phyloP scores from a whole-genome alignment of 1,140 invertebrate genomes.

The Leptinotarsa defecta region DNA sequence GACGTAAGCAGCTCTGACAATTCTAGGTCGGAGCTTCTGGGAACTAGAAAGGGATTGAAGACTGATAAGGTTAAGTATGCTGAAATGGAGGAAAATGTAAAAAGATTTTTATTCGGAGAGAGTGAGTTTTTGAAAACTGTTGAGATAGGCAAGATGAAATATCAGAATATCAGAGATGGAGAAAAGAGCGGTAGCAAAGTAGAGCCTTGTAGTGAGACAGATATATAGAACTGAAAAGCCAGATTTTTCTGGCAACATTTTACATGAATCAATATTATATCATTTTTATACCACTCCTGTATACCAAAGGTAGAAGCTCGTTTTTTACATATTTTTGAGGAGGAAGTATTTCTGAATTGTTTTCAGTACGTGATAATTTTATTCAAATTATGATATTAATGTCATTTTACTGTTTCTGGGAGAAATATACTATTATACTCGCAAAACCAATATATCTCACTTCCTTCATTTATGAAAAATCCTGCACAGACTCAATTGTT shows the following conservation, averaged over 20 bases:
- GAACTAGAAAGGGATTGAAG: conserved; percentile 32
- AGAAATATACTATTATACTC: too few species aligned
- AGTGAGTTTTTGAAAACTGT: conserved; percentile 52
- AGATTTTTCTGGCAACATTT: neutral
- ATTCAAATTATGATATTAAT: too few species aligned
- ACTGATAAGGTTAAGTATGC: conserved; percentile 48
- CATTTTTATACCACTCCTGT: neutral
- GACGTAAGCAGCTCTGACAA: conserved; percentile 43
- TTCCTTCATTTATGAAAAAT: too few species aligned
- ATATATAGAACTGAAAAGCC: conserved; percentile 37
- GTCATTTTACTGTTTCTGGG: too few species aligned
- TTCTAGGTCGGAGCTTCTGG: conserved; percentile 41
- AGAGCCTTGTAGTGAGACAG: conserved; percentile 43
- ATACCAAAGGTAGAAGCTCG: neutral
- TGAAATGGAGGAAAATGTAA: conserved; percentile 55
- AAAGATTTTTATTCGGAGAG: conserved; percentile 53
- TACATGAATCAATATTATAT: conserved; percentile 1
- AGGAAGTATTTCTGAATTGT: too few species aligned
- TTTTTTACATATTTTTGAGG: too few species aligned
- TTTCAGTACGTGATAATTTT: too few species aligned
- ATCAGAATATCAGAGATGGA: conserved; percentile 34
- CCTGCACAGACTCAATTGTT: too few species aligned
- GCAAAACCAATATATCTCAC: too few species aligned
- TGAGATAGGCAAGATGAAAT: conserved; percentile 48
- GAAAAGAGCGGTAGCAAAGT: conserved; percentile 36